Conservation (phyloP, 2,113 vertebrate genomes). For the Pica pica region DNA sequence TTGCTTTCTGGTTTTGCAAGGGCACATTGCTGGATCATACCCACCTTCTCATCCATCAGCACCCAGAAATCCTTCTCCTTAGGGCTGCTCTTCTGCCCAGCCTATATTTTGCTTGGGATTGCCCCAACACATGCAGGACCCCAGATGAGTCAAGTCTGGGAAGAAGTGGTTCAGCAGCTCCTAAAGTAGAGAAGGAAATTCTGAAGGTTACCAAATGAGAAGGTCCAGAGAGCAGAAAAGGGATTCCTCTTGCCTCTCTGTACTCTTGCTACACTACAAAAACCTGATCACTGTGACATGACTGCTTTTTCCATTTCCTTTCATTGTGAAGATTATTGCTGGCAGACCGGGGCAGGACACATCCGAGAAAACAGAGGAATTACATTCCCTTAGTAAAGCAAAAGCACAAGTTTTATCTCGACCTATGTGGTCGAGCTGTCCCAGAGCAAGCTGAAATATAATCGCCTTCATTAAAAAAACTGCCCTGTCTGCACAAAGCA, state of each 20-base stretch:
- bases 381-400: background rate
- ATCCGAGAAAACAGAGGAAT: background rate
- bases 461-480: background rate
- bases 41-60: background rate
- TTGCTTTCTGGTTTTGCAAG: background rate
- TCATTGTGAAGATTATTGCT: background rate
- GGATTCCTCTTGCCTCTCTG: background rate
- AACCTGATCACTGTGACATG: background rate
- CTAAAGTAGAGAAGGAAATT: background rate
- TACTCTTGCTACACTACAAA: background rate
- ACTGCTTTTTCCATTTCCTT: background rate
- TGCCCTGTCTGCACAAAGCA: background rate
- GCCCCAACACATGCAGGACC: background rate
- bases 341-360: background rate
- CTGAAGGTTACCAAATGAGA: background rate
- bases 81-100: background rate
- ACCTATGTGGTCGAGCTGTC: background rate
- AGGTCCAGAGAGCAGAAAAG: background rate
- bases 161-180: background rate
- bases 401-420: background rate
- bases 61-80: background rate
- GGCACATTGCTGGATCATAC: background rate
- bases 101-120: background rate
- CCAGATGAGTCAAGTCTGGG: background rate
- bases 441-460: background rate